phyloP scores from a whole-genome alignment of 2,888 invertebrate species.

The Idaea dimidiata region DNA sequence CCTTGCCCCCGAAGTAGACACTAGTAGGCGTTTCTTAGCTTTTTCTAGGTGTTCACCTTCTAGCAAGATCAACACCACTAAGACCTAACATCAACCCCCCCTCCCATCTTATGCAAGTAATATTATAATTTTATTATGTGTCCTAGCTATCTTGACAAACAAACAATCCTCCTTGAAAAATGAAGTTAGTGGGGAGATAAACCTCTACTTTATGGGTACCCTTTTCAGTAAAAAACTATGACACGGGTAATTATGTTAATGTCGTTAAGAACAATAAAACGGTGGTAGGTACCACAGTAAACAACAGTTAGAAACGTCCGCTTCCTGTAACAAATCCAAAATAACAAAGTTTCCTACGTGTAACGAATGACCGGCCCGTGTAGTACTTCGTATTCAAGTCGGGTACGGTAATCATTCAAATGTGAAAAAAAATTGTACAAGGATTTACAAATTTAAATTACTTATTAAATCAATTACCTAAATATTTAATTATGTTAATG shows the following conservation, averaged over 20 bases:
- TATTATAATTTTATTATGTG: too few relatives aligned
- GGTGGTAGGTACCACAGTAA: neutral
- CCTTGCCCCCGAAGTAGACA: too few relatives aligned
- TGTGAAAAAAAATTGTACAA: neutral
- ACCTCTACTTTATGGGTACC: neutral
- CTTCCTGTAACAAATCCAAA: conserved; percentile 2
- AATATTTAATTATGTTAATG: neutral
- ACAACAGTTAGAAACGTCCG: neutral
- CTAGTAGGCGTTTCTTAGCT: too few relatives aligned
- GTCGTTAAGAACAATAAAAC: neutral
- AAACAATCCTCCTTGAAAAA: neutral
- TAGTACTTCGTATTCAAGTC: neutral
- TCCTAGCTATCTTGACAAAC: too few relatives aligned
- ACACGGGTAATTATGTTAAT: neutral
- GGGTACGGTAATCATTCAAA: neutral
- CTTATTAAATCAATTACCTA: neutral
- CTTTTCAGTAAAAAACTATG: conserved; percentile 4
- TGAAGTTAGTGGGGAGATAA: neutral
- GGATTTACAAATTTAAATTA: neutral
- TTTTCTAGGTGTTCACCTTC: too few relatives aligned
- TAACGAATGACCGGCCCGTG: conserved; percentile 10
- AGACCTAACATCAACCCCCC: too few relatives aligned
- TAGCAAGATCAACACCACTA: too few relatives aligned
- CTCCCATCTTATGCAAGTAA: too few relatives aligned
- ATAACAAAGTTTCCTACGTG: conserved; percentile 22